These are phyloP conservation scores for Suncus etruscus DNA, from an alignment of 2,113 vertebrate species.

Conservation along the genomic window DNA sequence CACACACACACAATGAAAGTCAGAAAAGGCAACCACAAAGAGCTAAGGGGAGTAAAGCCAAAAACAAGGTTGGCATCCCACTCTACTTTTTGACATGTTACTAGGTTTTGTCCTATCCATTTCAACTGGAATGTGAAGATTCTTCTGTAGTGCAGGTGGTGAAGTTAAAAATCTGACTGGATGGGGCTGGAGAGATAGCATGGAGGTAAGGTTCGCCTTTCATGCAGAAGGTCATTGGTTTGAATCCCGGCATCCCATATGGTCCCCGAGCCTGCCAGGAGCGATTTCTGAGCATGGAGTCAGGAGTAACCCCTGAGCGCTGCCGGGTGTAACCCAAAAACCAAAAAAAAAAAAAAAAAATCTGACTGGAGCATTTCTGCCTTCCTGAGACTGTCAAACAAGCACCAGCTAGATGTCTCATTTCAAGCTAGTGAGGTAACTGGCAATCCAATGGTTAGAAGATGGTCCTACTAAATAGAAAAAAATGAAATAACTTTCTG, in stretches of 20 bases:
- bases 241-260: no score
- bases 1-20: no score
- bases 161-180: not conserved
- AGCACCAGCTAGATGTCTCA: not conserved
- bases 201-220: no score
- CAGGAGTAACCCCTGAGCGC: no score
- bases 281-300: no score
- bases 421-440: conserved; percentile 11
- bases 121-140: not conserved
- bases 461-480: not conserved
- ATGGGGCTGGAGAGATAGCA: no score
- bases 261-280: no score
- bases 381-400: not conserved
- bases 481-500: not conserved
- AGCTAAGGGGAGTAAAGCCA: not conserved
- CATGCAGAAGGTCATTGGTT: no score
- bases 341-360: no score
- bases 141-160: not conserved
- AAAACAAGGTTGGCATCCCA: not conserved
- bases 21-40: not conserved
- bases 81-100: conserved; percentile 1
- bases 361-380: not conserved
- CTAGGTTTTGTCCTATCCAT: not conserved
- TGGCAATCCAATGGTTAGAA: not conserved
- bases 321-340: no score